phyloP scores from a whole-genome alignment of 2,113 vertebrate species.

The Cercocebus atys region DNA sequence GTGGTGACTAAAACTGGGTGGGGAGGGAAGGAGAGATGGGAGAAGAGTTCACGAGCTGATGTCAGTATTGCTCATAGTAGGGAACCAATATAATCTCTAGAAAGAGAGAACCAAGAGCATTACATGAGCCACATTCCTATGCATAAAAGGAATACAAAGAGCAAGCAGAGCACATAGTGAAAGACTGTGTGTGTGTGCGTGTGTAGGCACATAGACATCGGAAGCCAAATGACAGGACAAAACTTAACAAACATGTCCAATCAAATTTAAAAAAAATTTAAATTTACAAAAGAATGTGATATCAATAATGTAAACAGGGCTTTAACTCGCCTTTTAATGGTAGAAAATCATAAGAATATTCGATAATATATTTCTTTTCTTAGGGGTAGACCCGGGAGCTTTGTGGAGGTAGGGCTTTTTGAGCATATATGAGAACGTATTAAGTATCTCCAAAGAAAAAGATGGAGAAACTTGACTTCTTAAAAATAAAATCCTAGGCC shows the following conservation, averaged over 20 bases:
- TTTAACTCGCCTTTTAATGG: neutral
- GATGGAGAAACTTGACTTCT: neutral
- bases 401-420: neutral
- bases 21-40: neutral
- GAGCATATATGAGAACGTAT: neutral
- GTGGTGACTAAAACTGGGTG: neutral
- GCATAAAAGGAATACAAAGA: neutral
- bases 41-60: fast-evolving
- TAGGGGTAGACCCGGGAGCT: neutral
- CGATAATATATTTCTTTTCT: neutral
- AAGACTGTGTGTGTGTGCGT: neutral
- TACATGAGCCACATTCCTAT: neutral
- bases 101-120: neutral
- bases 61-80: neutral
- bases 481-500: too few species aligned
- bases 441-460: neutral
- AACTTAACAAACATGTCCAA: neutral
- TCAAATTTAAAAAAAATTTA: neutral
- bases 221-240: neutral
- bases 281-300: neutral
- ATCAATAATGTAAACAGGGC: neutral
- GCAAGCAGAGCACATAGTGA: neutral
- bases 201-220: neutral
- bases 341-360: neutral
- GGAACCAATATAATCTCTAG: neutral